phyloP scores from a whole-genome alignment of 1,140 invertebrate species.

The Probaryconus sp. region DNA sequence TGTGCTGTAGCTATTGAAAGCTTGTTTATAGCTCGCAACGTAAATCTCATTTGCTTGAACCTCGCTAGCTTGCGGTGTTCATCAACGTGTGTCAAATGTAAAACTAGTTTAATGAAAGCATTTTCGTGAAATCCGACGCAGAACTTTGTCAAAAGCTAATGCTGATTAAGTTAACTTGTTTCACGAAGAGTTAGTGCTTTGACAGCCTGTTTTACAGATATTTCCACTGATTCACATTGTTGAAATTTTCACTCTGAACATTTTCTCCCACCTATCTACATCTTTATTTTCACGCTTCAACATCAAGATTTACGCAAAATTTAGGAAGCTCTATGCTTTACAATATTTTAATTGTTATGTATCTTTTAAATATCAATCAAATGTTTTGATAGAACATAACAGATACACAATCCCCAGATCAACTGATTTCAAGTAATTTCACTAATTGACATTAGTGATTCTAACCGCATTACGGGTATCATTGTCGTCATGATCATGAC shows the following conservation, averaged over 20 bases:
- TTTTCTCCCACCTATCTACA: no score
- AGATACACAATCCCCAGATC: neutral
- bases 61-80: slow-evolving; percentile 32
- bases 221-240: slow-evolving; percentile 8
- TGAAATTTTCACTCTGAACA: neutral
- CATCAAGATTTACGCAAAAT: no score
- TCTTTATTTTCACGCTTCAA: no score
- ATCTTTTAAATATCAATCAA: no score
- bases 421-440: slow-evolving; percentile 11
- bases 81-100: slow-evolving; percentile 32
- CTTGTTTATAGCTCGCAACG: slow-evolving; percentile 49
- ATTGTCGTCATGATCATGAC: slow-evolving; percentile 22
- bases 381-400: no score
- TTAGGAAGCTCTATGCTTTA: no score
- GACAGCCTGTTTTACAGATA: slow-evolving; percentile 21
- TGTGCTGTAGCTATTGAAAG: slow-evolving; percentile 31
- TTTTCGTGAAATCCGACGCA: slow-evolving; percentile 34
- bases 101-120: slow-evolving; percentile 50
- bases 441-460: slow-evolving; percentile 47
- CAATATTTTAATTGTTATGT: no score
- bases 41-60: slow-evolving; percentile 38
- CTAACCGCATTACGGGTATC: slow-evolving; percentile 31
- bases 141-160: slow-evolving; percentile 31
- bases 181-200: slow-evolving; percentile 23
- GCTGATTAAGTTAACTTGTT: slow-evolving; percentile 29